phyloP scores from a whole-genome alignment of 2,113 vertebrate species.

The Scytalopus superciliaris region DNA sequence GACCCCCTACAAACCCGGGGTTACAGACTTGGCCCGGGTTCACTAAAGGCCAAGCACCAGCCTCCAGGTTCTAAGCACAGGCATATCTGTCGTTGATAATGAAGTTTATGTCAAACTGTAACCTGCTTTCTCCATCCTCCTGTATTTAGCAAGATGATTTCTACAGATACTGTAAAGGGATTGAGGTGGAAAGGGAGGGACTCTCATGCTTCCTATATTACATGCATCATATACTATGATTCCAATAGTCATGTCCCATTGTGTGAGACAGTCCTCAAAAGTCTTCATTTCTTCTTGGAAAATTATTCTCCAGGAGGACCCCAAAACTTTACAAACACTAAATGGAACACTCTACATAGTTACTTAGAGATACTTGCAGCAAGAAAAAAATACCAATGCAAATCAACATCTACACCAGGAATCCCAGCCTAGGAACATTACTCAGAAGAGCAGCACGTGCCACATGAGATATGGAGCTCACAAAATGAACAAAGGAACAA shows the following conservation, averaged over 20 bases:
- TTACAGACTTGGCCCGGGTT: background rate
- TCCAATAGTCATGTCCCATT: background rate
- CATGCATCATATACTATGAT: background rate
- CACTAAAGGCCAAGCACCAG: background rate
- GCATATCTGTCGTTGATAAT: background rate
- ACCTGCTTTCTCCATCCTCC: background rate
- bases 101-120: background rate
- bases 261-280: background rate
- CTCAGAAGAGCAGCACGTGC: background rate
- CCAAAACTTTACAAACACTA: background rate
- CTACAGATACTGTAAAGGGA: background rate
- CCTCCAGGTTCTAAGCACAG: background rate
- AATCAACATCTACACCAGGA: background rate
- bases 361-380: background rate
- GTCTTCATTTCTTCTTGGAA: background rate
- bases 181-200: background rate
- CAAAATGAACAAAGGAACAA: background rate
- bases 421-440: background rate
- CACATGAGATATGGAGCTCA: background rate
- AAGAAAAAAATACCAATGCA: background rate
- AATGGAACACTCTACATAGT: background rate
- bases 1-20: background rate
- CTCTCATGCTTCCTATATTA: background rate
- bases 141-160: background rate
- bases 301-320: background rate